Conservation (phyloP, 2,888 invertebrate genomes). For the Troilus luridus region DNA sequence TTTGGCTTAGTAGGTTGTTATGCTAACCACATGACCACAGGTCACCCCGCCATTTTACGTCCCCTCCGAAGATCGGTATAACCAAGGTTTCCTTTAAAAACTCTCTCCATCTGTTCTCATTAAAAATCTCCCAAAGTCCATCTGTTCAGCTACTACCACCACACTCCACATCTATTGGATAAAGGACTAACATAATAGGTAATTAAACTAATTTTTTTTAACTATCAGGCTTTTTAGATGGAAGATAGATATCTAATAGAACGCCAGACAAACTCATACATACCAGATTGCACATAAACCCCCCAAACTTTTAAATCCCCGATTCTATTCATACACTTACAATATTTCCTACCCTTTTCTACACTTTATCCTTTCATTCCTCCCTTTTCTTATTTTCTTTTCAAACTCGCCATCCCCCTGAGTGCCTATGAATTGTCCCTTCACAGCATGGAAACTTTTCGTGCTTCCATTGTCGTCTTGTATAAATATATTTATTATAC, state of each 20-base stretch:
- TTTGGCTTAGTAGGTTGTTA: no score
- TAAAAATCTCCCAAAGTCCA: no score
- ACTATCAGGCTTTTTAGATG: neutral
- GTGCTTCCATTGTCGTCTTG: neutral
- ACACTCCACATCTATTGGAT: no score
- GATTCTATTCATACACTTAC: neutral
- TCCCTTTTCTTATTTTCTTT: constrained; percentile 4
- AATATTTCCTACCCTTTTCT: neutral
- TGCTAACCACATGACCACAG: no score
- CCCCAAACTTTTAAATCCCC: neutral
- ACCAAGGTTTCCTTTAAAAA: no score
- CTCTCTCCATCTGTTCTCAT: no score
- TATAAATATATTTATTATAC: neutral
- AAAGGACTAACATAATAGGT: neutral
- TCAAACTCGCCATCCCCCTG: neutral
- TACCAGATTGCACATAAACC: neutral
- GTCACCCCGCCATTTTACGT: no score
- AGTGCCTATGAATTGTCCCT: constrained; percentile 27
- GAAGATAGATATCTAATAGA: neutral
- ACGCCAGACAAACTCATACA: neutral
- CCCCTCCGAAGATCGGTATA: no score
- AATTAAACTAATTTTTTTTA: neutral
- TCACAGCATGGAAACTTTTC: constrained; percentile 27
- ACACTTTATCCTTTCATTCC: neutral
- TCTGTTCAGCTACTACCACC: no score